Evolutionary conservation across 2,797 vertebrate species (phyloP), one percentile per base, ranked within the genome.

Genomic region (Bucorvus abyssinicus): DNA sequence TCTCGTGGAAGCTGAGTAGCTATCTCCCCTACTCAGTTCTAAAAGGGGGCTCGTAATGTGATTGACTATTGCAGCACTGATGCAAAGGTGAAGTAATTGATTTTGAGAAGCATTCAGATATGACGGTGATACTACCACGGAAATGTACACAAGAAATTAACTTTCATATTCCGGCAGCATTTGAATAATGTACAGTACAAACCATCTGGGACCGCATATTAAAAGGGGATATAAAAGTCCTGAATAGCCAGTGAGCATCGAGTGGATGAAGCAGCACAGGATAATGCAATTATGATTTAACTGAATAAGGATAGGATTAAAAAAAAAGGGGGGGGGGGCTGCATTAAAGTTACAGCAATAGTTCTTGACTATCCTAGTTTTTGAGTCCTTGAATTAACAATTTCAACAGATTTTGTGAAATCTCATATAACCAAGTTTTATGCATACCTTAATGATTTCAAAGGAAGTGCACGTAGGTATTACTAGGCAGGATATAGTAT

Each of bases 121-220:
- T 7, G n/a, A 80, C 30, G 56, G 36, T 38, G 75, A 87, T 83
- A 59, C 40, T 64, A 77, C n/a, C 47, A 59, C 0, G 8, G 84
- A 91, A 89, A 94, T 30, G 68, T 53, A 74, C 68, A 70, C n/a
- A 30, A 85, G 60, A 82, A 67, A 91, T 83, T 74, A 57, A 49
- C 67, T 57, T 76, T 40, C 40, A 42, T 42, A 87, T 77, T 89
- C 45, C 1, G 1, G 55, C 30, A 92, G 71, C 17, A 49, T 6
- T 79, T 61, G 57, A 79, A 85, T 80, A 80, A 89, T 44, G 36
- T 77, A 64, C 68, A 74, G 29, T 74, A 79, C 40, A 87, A 74
- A 93, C 85, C 52, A 90, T 40, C 57, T 90, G 50, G 40, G 64
- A 80, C 21, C 3, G 1, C 8, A 17, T 55, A 64, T 71, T 74